Conservation (phyloP, 1,140 invertebrate genomes). For the Drosophila takahashii region DNA sequence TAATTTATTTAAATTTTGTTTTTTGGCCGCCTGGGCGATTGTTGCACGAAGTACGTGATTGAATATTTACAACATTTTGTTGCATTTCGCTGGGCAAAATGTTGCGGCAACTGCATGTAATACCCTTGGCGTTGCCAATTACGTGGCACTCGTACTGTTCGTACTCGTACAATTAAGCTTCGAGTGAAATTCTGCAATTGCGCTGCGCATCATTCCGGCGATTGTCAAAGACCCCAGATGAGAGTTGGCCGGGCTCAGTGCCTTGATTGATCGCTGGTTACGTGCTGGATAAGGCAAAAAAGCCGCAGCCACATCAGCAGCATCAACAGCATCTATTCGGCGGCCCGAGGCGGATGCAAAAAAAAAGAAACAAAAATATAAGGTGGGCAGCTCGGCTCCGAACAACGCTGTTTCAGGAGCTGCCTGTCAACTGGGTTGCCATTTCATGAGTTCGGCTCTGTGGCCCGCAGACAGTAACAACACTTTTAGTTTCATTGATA, state of each 20-base stretch:
- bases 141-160: constrained; percentile 45
- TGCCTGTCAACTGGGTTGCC: constrained; percentile 74
- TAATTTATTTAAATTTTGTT: constrained; percentile 78
- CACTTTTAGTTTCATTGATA: constrained; percentile 81
- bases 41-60: constrained; percentile 81
- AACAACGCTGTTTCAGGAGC: constrained; percentile 64
- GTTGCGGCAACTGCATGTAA: constrained; percentile 59
- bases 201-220: constrained; percentile 68
- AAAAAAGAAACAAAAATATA: constrained; percentile 18
- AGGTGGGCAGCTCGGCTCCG: constrained; percentile 38
- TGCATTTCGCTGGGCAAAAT: constrained; percentile 58
- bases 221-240: constrained; percentile 65
- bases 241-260: constrained; percentile 55
- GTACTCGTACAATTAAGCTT: constrained; percentile 67
- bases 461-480: constrained; percentile 67
- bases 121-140: constrained; percentile 78
- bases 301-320: constrained; percentile 24
- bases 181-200: constrained; percentile 81
- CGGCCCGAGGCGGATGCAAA: constrained; percentile 69
- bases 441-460: constrained; percentile 51
- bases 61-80: constrained; percentile 80
- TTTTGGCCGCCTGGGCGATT: constrained; percentile 32
- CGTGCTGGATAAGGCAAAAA: constrained; percentile 61
- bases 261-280: constrained; percentile 79
- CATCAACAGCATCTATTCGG: constrained; percentile 17